Conservation (phyloP, 1,140 invertebrate species). For the Euura saliciscinereae region DNA sequence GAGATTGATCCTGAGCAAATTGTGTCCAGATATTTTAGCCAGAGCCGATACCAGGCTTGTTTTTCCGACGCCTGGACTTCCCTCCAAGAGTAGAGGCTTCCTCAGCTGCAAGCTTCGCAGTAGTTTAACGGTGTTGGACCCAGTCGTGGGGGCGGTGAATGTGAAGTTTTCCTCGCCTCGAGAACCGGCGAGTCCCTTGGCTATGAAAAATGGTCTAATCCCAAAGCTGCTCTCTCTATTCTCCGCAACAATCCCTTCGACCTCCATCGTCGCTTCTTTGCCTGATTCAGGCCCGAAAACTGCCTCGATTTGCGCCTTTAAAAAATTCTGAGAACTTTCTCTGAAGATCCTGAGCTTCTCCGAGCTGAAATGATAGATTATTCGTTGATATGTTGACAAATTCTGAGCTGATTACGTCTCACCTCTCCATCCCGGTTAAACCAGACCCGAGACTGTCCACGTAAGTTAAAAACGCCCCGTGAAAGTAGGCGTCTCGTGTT, state of each 20-base stretch:
- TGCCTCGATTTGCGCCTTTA: conserved; percentile 58
- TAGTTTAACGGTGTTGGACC: conserved; percentile 81
- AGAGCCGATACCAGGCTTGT: conserved; percentile 94
- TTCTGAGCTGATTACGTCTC: conserved; percentile 19
- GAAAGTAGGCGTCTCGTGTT: conserved; percentile 74
- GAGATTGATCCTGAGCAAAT: conserved; percentile 92
- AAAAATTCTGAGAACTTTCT: conserved; percentile 57
- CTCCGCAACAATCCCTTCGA: conserved; percentile 37
- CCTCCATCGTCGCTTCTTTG: conserved; percentile 29
- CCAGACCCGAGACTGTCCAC: conserved; percentile 87
- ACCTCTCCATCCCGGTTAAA: conserved; percentile 67
- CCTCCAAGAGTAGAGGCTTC: conserved; percentile 95
- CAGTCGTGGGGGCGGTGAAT: conserved; percentile 84
- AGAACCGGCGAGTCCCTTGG: conserved; percentile 52
- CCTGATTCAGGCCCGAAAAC: conserved; percentile 27
- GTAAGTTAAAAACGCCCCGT: conserved; percentile 90
- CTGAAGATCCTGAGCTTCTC: conserved; percentile 60
- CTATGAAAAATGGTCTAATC: conserved; percentile 75
- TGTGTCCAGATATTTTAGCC: conserved; percentile 82
- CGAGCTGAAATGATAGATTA: conserved; percentile 37
- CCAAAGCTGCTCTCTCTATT: conserved; percentile 62
- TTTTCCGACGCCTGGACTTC: conserved; percentile 98
- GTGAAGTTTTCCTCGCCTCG: conserved; percentile 62
- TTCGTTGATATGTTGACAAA: neutral
- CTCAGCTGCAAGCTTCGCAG: conserved; percentile 87